phyloP scores from a whole-genome alignment of 2,113 vertebrate species.

The Meriones unguiculatus region DNA sequence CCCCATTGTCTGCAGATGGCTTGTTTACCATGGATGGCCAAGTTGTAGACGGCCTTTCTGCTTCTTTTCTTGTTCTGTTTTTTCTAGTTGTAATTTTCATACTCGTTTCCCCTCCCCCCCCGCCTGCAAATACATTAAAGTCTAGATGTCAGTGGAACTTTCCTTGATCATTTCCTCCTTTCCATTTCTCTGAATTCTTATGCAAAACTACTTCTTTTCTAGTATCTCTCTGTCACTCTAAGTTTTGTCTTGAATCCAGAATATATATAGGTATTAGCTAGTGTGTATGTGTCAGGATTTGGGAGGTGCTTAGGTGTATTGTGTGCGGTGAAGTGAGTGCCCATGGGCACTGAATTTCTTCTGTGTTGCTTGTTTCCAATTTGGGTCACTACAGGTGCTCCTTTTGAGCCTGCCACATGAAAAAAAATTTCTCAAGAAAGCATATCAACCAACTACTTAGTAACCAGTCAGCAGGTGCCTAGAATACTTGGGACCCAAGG shows the following conservation, averaged over 20 bases:
- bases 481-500: not conserved
- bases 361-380: not conserved
- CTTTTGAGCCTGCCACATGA: not conserved
- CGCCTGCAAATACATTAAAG: not conserved
- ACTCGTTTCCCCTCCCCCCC: not conserved
- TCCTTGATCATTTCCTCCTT: constrained; percentile 50
- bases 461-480: not conserved
- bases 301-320: not conserved
- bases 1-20: not conserved
- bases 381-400: not conserved
- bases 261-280: constrained; percentile 22
- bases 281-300: not conserved
- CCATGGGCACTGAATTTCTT: not conserved
- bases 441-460: constrained; percentile 50
- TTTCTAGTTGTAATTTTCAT: constrained; percentile 22
- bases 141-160: constrained; percentile 27
- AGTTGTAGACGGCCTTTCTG: not conserved
- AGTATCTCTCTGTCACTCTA: constrained; percentile 37
- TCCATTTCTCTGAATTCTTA: constrained; percentile 34
- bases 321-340: not conserved
- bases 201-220: constrained; percentile 29
- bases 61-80: not conserved
- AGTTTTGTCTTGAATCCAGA: not conserved
- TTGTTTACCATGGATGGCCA: not conserved
- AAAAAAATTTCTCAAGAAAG: constrained; percentile 16